These are phyloP conservation scores for Lasioglossum malachurum DNA, from an alignment of 2,888 invertebrate species.

Conservation along the genomic window DNA sequence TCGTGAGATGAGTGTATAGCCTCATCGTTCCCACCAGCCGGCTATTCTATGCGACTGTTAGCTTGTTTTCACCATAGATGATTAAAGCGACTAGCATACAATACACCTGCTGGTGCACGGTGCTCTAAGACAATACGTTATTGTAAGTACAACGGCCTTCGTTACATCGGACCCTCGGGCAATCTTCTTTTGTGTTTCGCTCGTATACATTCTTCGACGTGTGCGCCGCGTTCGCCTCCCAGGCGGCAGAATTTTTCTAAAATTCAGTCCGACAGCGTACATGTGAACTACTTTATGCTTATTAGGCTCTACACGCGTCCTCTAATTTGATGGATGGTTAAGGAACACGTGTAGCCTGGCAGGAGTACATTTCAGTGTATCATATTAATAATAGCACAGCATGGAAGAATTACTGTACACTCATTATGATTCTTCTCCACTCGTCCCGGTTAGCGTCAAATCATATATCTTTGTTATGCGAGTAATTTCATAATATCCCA, in stretches of 20 bases:
- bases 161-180: conserved; percentile 53
- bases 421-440: background rate
- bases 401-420: background rate
- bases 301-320: background rate
- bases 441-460: background rate
- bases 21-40: conserved; percentile 11
- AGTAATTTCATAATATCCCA: background rate
- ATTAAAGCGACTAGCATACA: conserved; percentile 47
- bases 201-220: conserved; percentile 7
- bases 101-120: conserved; percentile 26
- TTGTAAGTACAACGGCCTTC: conserved; percentile 54
- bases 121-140: conserved; percentile 58
- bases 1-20: background rate
- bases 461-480: background rate
- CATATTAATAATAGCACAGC: background rate
- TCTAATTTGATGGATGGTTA: conserved; percentile 7
- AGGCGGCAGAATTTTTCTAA: conserved; percentile 29
- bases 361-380: background rate
- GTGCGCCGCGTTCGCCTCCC: background rate
- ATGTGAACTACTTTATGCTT: background rate
- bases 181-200: conserved; percentile 36
- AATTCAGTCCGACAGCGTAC: background rate
- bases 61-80: conserved; percentile 49
- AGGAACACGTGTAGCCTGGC: background rate
- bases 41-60: conserved; percentile 32